phyloP scores from a whole-genome alignment of 2,888 invertebrate species.

The Eucriotettix oculatus region DNA sequence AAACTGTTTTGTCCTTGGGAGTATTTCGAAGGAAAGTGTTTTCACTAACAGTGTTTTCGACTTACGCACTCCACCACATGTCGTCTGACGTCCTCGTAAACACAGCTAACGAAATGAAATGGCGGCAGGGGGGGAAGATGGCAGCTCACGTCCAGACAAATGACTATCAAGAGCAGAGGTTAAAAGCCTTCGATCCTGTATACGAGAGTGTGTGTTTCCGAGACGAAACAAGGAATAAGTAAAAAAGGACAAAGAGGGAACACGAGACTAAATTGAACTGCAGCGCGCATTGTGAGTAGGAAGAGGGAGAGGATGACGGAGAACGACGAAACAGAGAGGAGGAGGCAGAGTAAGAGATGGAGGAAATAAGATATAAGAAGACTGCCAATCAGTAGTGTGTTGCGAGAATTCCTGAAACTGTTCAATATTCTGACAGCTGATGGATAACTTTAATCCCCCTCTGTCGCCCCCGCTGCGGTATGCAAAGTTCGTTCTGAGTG shows the following conservation, averaged over 20 bases:
- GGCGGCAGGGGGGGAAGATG: not conserved
- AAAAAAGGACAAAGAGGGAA: not conserved
- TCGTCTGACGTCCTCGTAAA: too few species aligned
- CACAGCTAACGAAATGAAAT: not conserved
- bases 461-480: too few species aligned
- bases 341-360: not conserved
- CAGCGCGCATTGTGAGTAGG: too few species aligned
- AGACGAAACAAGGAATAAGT: not conserved
- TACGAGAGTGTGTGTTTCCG: not conserved
- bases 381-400: not conserved
- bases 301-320: not conserved
- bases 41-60: too few species aligned
- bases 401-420: not conserved
- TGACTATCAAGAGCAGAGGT: not conserved
- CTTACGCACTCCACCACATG: too few species aligned
- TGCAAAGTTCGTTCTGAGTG: too few species aligned
- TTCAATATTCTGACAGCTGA: not conserved
- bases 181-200: not conserved
- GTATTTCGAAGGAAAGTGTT: too few species aligned
- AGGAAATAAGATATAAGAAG: not conserved
- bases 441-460: not conserved
- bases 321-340: not conserved
- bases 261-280: not conserved
- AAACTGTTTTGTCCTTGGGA: too few species aligned
- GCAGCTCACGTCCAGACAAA: not conserved